Percentiles rank a stretch among this genome's conserved stretches.
Conservation (phyloP, 2,113 vertebrate genomes). For the Bambusicola thoracicus region DNA sequence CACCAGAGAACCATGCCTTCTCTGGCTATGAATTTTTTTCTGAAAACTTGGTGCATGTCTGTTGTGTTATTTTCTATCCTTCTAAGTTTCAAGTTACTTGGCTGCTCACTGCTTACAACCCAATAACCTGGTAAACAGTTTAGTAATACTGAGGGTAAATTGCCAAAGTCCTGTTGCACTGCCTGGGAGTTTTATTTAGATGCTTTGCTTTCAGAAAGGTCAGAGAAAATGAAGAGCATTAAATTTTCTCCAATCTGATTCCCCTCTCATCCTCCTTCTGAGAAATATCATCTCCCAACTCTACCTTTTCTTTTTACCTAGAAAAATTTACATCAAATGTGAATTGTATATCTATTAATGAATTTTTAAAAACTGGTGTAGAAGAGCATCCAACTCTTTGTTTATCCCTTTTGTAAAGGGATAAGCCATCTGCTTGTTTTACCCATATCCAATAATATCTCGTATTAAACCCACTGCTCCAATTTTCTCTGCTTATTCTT, state of each 20-base stretch:
- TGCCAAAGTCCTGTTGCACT: neutral
- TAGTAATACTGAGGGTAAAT: neutral
- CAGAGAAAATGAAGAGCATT: neutral
- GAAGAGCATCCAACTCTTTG: neutral
- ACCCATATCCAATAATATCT: neutral
- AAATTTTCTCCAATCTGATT: neutral
- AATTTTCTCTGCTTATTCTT: neutral
- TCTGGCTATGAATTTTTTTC: neutral
- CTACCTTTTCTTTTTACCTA: neutral
- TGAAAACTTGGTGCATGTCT: neutral
- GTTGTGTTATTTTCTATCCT: neutral
- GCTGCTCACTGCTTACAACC: neutral
- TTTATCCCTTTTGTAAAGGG: neutral
- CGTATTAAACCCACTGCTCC: neutral
- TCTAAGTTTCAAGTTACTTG: neutral
- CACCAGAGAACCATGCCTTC: neutral
- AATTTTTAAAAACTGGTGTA: neutral
- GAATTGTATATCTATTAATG: neutral
- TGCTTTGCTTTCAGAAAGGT: neutral
- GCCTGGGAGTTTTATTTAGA: neutral
- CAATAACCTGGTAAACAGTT: neutral
- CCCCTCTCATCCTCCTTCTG: neutral
- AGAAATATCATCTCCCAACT: neutral
- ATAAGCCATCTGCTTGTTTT: neutral
- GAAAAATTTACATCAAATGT: neutral